These are phyloP conservation scores for Rhagophthalmus giganteus DNA, from an alignment of 2,888 invertebrate genomes.

Conservation along the genomic window DNA sequence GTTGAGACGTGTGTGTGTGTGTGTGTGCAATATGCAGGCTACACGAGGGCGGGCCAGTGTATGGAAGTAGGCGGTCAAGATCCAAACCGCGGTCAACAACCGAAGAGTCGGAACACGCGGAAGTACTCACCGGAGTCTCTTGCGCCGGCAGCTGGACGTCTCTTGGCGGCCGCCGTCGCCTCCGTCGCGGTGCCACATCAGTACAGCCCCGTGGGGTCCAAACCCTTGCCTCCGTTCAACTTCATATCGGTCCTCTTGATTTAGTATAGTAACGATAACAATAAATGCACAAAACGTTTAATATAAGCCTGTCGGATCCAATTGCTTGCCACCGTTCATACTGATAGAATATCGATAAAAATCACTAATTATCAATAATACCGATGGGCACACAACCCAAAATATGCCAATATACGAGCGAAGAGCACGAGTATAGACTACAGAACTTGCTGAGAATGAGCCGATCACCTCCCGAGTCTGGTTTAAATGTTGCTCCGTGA, in stretches of 20 bases:
- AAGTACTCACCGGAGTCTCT: slow-evolving; percentile 54
- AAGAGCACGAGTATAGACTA: slow-evolving; percentile 26
- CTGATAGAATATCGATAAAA: slow-evolving; percentile 22
- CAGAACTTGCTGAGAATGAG: slow-evolving; percentile 43
- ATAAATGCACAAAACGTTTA: slow-evolving; percentile 33
- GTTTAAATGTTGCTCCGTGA: slow-evolving; percentile 46
- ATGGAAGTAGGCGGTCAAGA: slow-evolving; percentile 45
- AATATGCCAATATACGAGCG: slow-evolving; percentile 40
- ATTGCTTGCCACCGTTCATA: slow-evolving; percentile 53
- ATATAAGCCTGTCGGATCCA: slow-evolving; percentile 54
- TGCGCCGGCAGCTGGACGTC: slow-evolving; percentile 55
- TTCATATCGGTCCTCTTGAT: slow-evolving; percentile 26
- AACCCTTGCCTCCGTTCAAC: slow-evolving; percentile 36
- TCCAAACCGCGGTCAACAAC: slow-evolving; percentile 48
- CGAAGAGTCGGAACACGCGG: slow-evolving; percentile 37
- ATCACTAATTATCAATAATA: slow-evolving; percentile 42
- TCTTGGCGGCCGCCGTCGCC: slow-evolving; percentile 56
- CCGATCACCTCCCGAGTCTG: slow-evolving; percentile 41
- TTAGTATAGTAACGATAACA: slow-evolving; percentile 3
- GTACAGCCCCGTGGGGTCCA: slow-evolving; percentile 55
- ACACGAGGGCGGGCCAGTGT: slow-evolving; percentile 41
- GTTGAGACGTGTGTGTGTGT: too few species aligned
- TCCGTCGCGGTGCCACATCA: slow-evolving; percentile 54
- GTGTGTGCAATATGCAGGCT: slow-evolving; percentile 40
- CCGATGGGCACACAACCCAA: slow-evolving; percentile 53